Evolutionary conservation across 30 jellyfish, hydroid and myxozoan genomes (phyloP).

Genomic region (Aurelia aurita complex sp. Pacific): DNA sequence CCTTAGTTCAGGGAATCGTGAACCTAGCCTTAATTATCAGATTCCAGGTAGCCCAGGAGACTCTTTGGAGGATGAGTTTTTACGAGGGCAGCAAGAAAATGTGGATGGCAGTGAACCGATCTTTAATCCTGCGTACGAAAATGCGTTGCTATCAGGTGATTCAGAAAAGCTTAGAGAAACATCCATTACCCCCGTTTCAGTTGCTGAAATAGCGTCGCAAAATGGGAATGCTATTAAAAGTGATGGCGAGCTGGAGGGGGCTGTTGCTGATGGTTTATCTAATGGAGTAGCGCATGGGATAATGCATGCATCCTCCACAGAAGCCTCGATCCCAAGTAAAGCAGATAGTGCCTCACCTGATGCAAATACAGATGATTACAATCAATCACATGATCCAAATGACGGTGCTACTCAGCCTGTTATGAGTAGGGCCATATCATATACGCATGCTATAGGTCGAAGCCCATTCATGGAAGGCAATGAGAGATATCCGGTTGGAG

Average conservation of each 20-base stretch:
- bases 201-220: neutral
- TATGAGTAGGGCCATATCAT: conserved; percentile 20
- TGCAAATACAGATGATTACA: no score
- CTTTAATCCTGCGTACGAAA: conserved; percentile 9
- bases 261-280: no score
- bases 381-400: no score
- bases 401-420: no score
- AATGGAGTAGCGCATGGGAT: no score
- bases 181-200: conserved; percentile 1
- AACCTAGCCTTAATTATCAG: neutral
- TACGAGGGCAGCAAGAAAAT: no score
- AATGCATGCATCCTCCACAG: no score
- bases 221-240: neutral
- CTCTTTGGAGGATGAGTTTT: no score
- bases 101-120: neutral
- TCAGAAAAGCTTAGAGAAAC: neutral
- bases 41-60: no score
- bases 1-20: neutral
- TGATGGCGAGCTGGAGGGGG: no score
- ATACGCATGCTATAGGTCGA: conserved; percentile 25
- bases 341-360: no score
- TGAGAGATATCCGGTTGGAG: neutral
- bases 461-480: neutral
- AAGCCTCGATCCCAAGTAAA: no score
- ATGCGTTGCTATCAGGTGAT: conserved; percentile 18